Percentiles rank a stretch among this genome's conserved stretches.
These are phyloP conservation scores for Andinoacara biseriatus DNA, from an alignment of 2,113 vertebrate species.

Conservation along the genomic window DNA sequence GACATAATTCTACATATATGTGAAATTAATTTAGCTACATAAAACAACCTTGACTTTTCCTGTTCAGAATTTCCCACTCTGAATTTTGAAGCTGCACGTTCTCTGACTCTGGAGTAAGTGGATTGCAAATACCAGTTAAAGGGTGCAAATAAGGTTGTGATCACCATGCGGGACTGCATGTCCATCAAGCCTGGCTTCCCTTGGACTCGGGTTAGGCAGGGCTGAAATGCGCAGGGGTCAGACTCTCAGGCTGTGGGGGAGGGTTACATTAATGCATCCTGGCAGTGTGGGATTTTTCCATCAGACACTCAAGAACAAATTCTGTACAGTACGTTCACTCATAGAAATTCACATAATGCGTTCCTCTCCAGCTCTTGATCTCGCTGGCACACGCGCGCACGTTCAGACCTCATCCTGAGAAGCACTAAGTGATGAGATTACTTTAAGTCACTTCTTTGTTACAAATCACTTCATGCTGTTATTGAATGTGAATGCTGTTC, in stretches of 20 bases:
- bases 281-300: conserved; percentile 63
- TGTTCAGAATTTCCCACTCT: not conserved
- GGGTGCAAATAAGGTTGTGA: conserved; percentile 14
- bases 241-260: conserved; percentile 10
- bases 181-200: conserved; percentile 49
- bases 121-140: not conserved
- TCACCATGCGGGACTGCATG: conserved; percentile 12
- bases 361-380: not conserved
- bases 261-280: conserved; percentile 59
- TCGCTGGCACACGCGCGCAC: conserved; percentile 8
- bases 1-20: not conserved
- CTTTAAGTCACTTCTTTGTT: conserved; percentile 38
- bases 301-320: conserved; percentile 36
- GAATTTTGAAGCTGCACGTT: not conserved
- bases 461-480: conserved; percentile 45
- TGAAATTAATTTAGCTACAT: not conserved
- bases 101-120: not conserved
- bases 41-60: not conserved
- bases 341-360: conserved; percentile 15
- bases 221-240: conserved; percentile 46
- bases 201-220: conserved; percentile 21
- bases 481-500: conserved; percentile 26
- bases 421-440: conserved; percentile 41
- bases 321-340: not conserved
- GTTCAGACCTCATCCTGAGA: conserved; percentile 10